Conservation (phyloP, 2,113 vertebrate genomes). For the Murina feae region DNA sequence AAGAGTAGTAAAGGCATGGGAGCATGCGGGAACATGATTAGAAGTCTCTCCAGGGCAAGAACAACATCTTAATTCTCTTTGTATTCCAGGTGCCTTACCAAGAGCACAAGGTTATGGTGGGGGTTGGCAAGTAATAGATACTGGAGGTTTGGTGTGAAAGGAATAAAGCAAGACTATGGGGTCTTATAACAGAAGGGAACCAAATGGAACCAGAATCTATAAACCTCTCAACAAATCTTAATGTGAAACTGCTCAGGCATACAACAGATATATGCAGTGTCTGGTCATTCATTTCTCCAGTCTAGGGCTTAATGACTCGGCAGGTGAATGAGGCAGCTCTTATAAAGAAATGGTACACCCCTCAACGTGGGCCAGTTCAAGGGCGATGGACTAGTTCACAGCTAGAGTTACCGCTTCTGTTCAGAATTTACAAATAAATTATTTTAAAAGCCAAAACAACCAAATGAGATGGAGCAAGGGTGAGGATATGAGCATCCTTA, state of each 20-base stretch:
- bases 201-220: not conserved
- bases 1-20: not conserved
- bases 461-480: not conserved
- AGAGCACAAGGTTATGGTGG: not conserved
- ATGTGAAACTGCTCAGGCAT: not conserved
- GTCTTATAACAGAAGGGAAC: not conserved
- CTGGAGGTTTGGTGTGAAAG: not conserved
- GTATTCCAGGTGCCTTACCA: not conserved
- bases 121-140: not conserved
- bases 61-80: not conserved
- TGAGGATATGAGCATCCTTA: not conserved
- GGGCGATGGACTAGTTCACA: not conserved
- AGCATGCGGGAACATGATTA: rapidly evolving
- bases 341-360: not conserved
- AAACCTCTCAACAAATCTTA: not conserved
- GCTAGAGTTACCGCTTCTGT: not conserved
- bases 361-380: not conserved
- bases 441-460: not conserved
- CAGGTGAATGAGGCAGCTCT: not conserved
- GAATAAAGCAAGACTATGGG: too few relatives aligned
- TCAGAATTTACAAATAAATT: not conserved
- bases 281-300: not conserved
- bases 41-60: not conserved
- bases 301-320: not conserved
- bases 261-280: too few relatives aligned